These are phyloP conservation scores for Verasper variegatus DNA, from an alignment of 2,113 vertebrate species.

Conservation along the genomic window DNA sequence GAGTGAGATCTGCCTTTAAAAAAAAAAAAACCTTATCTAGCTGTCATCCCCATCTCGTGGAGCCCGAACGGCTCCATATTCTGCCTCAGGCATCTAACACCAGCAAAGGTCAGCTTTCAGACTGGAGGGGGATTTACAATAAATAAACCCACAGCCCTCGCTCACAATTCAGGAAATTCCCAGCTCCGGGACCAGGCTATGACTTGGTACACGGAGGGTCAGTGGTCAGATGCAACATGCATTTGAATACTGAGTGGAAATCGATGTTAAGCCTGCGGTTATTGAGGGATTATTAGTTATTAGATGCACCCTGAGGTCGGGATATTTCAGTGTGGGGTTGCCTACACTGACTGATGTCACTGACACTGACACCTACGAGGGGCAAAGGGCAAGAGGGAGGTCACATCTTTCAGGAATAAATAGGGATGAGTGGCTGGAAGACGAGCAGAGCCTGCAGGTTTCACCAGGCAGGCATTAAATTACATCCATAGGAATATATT, in stretches of 20 bases:
- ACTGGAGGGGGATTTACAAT: slow-evolving; percentile 5
- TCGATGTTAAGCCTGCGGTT: slow-evolving; percentile 26
- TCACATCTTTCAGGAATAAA: slow-evolving; percentile 19
- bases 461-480: not conserved
- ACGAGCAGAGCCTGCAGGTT: not conserved
- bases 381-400: slow-evolving; percentile 22
- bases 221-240: slow-evolving; percentile 9
- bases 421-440: not conserved
- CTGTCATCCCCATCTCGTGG: not conserved
- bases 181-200: not conserved
- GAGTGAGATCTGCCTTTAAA: not conserved
- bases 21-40: not conserved
- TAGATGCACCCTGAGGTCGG: slow-evolving; percentile 12
- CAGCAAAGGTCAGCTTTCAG: slow-evolving; percentile 24
- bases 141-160: slow-evolving; percentile 33
- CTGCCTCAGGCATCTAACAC: slow-evolving; percentile 9
- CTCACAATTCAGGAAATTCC: slow-evolving; percentile 25
- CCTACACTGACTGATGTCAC: slow-evolving; percentile 12
- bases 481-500: not conserved
- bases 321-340: slow-evolving; percentile 6
- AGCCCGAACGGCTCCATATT: not conserved
- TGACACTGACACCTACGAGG: slow-evolving; percentile 12
- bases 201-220: slow-evolving; percentile 21
- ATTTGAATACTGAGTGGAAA: slow-evolving; percentile 35
- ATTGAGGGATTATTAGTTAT: slow-evolving; percentile 33